Base-by-base conservation (phyloP, 1,140 invertebrate species). In the Contarinia nasturtii region DNA sequence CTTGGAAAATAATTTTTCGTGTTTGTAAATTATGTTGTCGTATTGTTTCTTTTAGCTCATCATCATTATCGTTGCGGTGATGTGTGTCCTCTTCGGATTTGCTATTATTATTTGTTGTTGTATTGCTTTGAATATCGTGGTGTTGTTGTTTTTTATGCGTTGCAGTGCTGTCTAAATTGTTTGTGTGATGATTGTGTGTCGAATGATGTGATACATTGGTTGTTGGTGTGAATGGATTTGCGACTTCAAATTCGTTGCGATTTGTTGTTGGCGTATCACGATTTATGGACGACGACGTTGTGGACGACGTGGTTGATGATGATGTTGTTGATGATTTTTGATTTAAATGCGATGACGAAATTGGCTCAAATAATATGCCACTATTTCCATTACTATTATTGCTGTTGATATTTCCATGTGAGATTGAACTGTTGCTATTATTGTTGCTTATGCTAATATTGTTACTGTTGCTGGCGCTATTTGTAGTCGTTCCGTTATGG, bases 1-100 rank as follows among this genome's bases (percentile, higher is more conserved):
- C 58, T 49, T 59, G 80, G 70, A 64, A 80, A 70, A 68, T 63
- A 53, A 67, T 58, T 47, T 64, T 54, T 36, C 67, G 53, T 44
- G 68, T 55, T 50, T 70, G 62, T n/a, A 63, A 53, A 52, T 68
- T 66, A 49, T 67, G 62, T 43, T 51, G 56, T 4, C 66, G 63
- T 17, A 67, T 66, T 40, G 66, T 59, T 42, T 69, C 63, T 5
- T 58, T 54, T 34, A 60, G 57, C 48, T 67, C 65, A 41, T 60
- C 57, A 54, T 56, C 55, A 42, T 63, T 46, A 46, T 43, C 36
- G 44, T 46, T 14, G 20, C 27, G 27, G 10, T 3, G 10, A 5
- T 27, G 27, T 27, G 27, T 3, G 10, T 27, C 27, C 3, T 27
- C 27, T 10, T 27, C 27, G 4, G 27, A 5, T 10, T 27, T 27